A percentile compares a stretch with the other conserved stretches of the same genome.
Evolutionary conservation across 1,140 invertebrate species (phyloP).

Genomic region (Panulirus ornatus): DNA sequence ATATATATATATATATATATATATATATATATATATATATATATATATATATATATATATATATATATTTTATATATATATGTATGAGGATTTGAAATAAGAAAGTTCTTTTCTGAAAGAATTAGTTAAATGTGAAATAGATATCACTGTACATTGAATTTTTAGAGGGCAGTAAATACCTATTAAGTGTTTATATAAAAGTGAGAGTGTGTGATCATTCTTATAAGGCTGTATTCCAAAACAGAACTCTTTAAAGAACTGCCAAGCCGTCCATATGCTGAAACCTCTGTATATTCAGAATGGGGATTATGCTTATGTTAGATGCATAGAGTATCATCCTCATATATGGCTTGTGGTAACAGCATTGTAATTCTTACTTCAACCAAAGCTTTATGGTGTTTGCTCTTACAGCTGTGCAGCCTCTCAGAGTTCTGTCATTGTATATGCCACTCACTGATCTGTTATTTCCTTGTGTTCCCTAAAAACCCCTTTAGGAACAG

Average conservation of each 20-base stretch:
- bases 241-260: constrained; percentile 35
- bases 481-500: constrained; percentile 62
- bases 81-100: too few relatives aligned
- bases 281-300: not conserved
- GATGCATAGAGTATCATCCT: not conserved
- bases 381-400: not conserved
- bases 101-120: not conserved
- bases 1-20: too few relatives aligned
- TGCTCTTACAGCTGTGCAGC: not conserved
- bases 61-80: too few relatives aligned
- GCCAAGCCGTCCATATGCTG: not conserved
- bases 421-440: constrained; percentile 22
- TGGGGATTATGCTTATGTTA: not conserved
- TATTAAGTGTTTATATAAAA: not conserved
- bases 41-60: too few relatives aligned
- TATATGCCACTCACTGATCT: not conserved
- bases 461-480: constrained; percentile 15
- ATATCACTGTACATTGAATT: not conserved
- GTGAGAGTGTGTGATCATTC: not conserved
- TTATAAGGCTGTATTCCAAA: not conserved
- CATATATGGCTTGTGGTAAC: not conserved
- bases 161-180: not conserved
- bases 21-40: too few relatives aligned
- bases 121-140: not conserved
- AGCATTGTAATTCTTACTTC: not conserved